phyloP scores from a whole-genome alignment of 2,113 vertebrate species.

The Xyrauchen texanus region DNA sequence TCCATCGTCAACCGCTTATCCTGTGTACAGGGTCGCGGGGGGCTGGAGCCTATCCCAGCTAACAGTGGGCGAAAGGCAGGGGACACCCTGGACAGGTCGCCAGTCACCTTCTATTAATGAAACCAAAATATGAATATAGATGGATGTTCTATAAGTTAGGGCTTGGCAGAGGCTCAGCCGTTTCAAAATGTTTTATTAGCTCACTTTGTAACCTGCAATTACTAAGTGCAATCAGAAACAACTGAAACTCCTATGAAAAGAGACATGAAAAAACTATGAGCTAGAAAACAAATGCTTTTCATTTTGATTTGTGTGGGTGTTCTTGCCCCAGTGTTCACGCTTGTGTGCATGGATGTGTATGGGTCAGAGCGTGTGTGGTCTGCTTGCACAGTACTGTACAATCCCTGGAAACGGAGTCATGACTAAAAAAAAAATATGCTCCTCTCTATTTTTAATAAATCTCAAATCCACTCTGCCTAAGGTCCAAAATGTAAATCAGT shows the following conservation, averaged over 20 bases:
- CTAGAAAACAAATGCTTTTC: slow-evolving; percentile 38
- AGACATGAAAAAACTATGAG: slow-evolving; percentile 15
- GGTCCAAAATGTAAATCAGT: slow-evolving; percentile 57
- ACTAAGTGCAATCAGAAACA: not conserved
- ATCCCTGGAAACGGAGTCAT: slow-evolving; percentile 67
- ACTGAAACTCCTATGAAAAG: not conserved
- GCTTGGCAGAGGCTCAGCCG: not conserved
- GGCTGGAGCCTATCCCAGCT: no score
- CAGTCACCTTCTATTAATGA: no score
- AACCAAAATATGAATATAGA: no score
- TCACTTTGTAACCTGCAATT: not conserved
- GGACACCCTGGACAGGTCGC: no score
- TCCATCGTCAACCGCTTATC: no score
- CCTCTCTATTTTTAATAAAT: slow-evolving; percentile 78
- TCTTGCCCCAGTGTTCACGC: slow-evolving; percentile 29
- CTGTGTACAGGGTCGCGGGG: no score
- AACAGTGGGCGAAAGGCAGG: no score
- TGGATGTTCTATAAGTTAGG: not conserved
- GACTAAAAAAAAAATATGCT: slow-evolving; percentile 70
- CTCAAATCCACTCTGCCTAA: slow-evolving; percentile 70
- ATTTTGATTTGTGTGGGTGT: slow-evolving; percentile 42
- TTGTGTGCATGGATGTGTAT: slow-evolving; percentile 43
- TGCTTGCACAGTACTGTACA: slow-evolving; percentile 57
- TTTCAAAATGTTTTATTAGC: slow-evolving; percentile 7
- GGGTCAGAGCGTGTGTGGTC: slow-evolving; percentile 73